Conservation (phyloP, 37 sponge, comb jelly and placozoan genomes). For the Cliona cf. orientalis region DNA sequence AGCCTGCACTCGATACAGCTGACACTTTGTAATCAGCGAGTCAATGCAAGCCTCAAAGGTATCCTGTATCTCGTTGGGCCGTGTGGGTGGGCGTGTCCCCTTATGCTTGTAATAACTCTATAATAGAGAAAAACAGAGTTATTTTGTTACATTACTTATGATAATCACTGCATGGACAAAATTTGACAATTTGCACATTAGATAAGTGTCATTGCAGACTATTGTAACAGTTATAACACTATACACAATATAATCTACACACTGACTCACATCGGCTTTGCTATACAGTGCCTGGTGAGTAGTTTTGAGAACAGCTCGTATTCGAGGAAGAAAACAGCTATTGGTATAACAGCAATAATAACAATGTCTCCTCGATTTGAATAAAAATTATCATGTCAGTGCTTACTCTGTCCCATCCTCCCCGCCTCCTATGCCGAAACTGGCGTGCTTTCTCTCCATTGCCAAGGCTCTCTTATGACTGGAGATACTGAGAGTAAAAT, state of each 20-base stretch:
- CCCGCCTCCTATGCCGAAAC: conserved; percentile 69
- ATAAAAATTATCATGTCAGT: neutral
- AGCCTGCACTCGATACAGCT: conserved; percentile 69
- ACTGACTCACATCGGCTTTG: conserved; percentile 52
- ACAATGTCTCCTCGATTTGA: neutral
- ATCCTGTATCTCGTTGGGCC: conserved; percentile 35
- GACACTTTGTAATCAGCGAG: conserved; percentile 46
- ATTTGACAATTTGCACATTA: too few species aligned
- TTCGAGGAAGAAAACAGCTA: conserved; percentile 69
- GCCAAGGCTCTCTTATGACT: conserved; percentile 34
- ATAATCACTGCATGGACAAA: too few species aligned
- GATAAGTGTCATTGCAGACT: too few species aligned
- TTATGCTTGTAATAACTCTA: conserved; percentile 52
- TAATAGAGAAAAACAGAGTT: neutral
- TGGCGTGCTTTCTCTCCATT: conserved; percentile 54
- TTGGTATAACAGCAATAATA: neutral
- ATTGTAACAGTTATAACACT: too few species aligned
- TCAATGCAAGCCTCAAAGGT: conserved; percentile 75
- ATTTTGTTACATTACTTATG: too few species aligned
- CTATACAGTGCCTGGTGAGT: conserved; percentile 43
- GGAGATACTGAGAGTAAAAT: neutral
- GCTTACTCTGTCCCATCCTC: conserved; percentile 63
- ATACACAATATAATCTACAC: too few species aligned
- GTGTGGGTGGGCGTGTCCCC: conserved; percentile 6
- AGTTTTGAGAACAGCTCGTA: conserved; percentile 46